Percentiles rank a stretch among this genome's conserved stretches.
phyloP scores from a whole-genome alignment of 2,113 vertebrate genomes.

The Apodemus speciosus region DNA sequence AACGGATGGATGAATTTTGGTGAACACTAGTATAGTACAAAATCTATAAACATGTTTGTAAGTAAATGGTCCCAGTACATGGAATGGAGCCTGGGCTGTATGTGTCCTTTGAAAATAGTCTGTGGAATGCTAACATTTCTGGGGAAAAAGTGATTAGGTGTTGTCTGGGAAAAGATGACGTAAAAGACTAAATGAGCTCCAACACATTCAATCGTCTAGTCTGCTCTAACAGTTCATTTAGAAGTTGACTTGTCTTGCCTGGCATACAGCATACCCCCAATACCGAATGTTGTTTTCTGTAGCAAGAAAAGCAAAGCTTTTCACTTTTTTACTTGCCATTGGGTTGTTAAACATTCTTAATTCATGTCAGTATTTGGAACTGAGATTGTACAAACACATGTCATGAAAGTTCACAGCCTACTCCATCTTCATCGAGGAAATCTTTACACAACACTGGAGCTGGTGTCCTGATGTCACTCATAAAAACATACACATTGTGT shows the following conservation, averaged over 20 bases:
- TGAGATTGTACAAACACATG: slow-evolving; percentile 2
- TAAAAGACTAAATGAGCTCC: slow-evolving; percentile 59
- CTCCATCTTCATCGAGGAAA: slow-evolving; percentile 2
- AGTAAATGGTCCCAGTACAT: background rate
- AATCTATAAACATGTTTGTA: background rate
- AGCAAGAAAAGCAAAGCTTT: slow-evolving; percentile 32
- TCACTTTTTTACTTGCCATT: slow-evolving; percentile 15
- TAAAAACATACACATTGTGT: background rate
- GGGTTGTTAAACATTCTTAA: slow-evolving; percentile 31
- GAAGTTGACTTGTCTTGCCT: slow-evolving; percentile 51
- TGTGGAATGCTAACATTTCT: slow-evolving; percentile 52
- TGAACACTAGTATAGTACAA: background rate
- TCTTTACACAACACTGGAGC: background rate
- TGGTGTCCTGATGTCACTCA: background rate
- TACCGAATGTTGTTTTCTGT: background rate
- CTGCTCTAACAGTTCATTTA: slow-evolving; percentile 70
- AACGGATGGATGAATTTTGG: background rate
- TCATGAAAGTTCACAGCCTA: background rate
- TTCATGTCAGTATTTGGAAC: slow-evolving; percentile 3
- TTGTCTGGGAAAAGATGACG: slow-evolving; percentile 73
- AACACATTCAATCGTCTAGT: slow-evolving; percentile 69
- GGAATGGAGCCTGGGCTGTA: background rate
- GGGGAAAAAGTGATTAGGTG: slow-evolving; percentile 63
- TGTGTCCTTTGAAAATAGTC: background rate
- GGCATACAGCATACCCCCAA: background rate